These are phyloP conservation scores for Notolepis coatsorum DNA, from an alignment of 2,797 vertebrate genomes.

Conservation along the genomic window DNA sequence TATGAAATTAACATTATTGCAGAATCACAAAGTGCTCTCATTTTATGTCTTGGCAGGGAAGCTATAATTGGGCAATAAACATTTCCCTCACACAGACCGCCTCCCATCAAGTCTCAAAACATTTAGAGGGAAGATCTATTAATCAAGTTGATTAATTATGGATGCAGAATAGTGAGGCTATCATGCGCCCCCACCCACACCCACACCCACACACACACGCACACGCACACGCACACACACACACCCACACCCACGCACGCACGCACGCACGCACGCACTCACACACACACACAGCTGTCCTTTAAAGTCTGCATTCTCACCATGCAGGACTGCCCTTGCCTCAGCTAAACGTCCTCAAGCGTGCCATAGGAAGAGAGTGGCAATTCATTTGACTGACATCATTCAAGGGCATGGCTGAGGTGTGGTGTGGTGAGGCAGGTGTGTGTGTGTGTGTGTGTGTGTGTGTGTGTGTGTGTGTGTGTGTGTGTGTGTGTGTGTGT, in stretches of 20 bases:
- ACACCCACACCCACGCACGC: neutral
- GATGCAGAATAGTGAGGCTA: conserved; percentile 27
- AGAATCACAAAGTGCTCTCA: neutral
- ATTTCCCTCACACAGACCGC: conserved; percentile 5
- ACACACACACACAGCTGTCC: neutral
- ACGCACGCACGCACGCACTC: conserved; percentile 12
- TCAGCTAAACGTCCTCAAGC: conserved; percentile 74
- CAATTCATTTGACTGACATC: conserved; percentile 80
- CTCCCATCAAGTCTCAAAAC: conserved; percentile 11
- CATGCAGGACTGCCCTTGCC: conserved; percentile 68
- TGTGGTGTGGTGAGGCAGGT: conserved; percentile 53
- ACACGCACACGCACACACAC: conserved; percentile 14
- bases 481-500: neutral
- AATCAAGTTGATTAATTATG: conserved; percentile 24
- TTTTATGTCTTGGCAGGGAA: neutral
- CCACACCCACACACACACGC: neutral
- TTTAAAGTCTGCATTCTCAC: conserved; percentile 25
- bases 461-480: conserved; percentile 8
- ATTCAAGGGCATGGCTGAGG: conserved; percentile 74
- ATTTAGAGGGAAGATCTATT: conserved; percentile 6
- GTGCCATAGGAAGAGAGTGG: conserved; percentile 68
- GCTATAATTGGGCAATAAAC: too few species aligned
- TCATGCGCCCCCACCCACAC: neutral
- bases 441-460: conserved; percentile 17
- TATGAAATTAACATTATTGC: too few species aligned